Base-by-base conservation (phyloP, 2,888 invertebrate species). In the Drosophila testacea region DNA sequence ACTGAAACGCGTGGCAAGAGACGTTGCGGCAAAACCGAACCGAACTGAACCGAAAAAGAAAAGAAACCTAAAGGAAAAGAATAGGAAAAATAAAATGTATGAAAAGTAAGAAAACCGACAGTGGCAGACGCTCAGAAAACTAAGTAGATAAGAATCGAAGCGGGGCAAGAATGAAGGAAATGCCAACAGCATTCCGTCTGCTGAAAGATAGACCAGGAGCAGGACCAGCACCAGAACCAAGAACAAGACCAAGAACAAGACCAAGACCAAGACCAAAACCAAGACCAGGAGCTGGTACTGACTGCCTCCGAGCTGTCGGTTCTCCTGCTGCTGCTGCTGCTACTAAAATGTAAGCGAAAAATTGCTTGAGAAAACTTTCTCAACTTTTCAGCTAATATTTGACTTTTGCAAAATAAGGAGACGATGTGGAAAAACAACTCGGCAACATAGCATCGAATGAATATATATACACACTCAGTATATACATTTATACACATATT, bases 381-480 rank as follows among this genome's bases (percentile, higher is more conserved):
- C 86, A 90, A 90, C 89, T 90, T 90, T 90, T 90, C 88, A 90
- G 90, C 90, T 88, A 90, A 90, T 90, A 90, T 90, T 90, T 90
- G 90, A 87, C 82, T 90, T 89, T 83, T 80, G 76, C 81, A 85
- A 83, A 87, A 90, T 88, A 87, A 84, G 80, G 71, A 89, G 85
- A 73, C 79, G 82, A 84, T 84, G 79, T 83, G 81, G 82, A 89
- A 81, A 85, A 84, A 87, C 77, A 87, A 79, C 83, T 79, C 69
- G 69, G 67, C 71, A 76, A 60, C 78, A 83, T 78, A 27, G 47
- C 64, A 57, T 50, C 42, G 28, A 57, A 50, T 64, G 57, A 64
- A 64, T 64, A 57, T 64, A 67, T 52, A 62, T 61, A 56, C 44
- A 61, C 54, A 81, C 48, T 81, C n/a, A n/a, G n/a, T 51, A 70